These are phyloP conservation scores for Coregonus sp. DNA, from an alignment of 2,797 vertebrate species.

Conservation along the genomic window DNA sequence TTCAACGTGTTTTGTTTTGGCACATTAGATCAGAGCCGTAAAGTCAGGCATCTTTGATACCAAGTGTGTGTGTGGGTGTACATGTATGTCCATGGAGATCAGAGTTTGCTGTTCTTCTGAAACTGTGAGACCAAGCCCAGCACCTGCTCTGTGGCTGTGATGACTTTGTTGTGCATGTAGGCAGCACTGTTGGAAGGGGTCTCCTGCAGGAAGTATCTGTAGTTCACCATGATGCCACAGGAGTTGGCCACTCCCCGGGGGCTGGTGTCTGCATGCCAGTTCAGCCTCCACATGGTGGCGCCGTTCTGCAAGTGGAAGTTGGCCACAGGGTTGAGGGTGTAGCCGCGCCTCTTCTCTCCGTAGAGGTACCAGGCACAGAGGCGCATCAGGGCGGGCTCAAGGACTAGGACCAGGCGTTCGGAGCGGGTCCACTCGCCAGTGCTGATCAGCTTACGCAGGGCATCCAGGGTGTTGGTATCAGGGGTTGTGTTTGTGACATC, in stretches of 20 bases:
- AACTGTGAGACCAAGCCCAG: constrained; percentile 88
- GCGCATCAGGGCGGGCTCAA: constrained; percentile 83
- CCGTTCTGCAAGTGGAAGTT: constrained; percentile 98
- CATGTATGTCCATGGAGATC: constrained; percentile 9
- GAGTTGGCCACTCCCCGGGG: constrained; percentile 83
- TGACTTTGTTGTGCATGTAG: constrained; percentile 83
- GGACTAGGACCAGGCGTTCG: constrained; percentile 66
- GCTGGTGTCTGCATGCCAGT: constrained; percentile 91
- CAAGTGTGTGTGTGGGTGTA: constrained; percentile 5
- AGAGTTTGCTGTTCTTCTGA: constrained; percentile 92
- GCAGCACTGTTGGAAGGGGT: constrained; percentile 78
- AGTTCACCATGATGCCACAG: constrained; percentile 96
- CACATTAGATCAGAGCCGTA: background rate
- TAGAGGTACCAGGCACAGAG: constrained; percentile 97
- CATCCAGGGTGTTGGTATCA: constrained; percentile 65
- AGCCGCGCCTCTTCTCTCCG: constrained; percentile 91
- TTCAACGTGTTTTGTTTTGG: constrained; percentile 11
- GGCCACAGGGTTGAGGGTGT: constrained; percentile 91
- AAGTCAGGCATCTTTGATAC: background rate
- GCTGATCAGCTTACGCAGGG: constrained; percentile 78
- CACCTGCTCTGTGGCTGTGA: constrained; percentile 88
- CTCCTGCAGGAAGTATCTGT: constrained; percentile 89
- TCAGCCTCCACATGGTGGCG: constrained; percentile 90
- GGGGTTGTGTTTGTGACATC: constrained; percentile 66
- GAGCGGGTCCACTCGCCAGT: constrained; percentile 86